Base-by-base conservation (phyloP, 2,888 invertebrate species). In the Pherbina coryleti region DNA sequence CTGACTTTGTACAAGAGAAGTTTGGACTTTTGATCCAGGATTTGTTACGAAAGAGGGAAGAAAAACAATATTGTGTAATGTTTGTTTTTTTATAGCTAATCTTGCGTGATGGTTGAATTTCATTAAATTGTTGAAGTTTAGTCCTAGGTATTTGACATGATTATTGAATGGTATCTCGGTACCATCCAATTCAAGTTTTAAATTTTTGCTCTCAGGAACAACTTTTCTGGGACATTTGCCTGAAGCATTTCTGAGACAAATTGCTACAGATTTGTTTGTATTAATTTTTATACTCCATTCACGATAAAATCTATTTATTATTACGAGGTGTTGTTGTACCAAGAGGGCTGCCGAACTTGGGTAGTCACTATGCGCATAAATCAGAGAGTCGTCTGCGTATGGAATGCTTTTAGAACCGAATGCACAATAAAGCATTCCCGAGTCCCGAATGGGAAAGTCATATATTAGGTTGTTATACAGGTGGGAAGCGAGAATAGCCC, bases 391-490 rank as follows among this genome's bases (percentile, higher is more conserved):
- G 25, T 80, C 79, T 0, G 78, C 80, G n/a, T 80, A 82, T 0
- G 79, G 49, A 0, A 80, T 67, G 34, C 78, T 49, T 19, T 60
- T 79, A 1, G 71, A 60, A 2, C 70, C 60, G 14, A 19, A 72
- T 17, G n/a, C 22, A 1, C 5, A n/a, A 66, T 81, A 76, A n/a
- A n/a, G n/a, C n/a, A n/a, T n/a, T n/a, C n/a, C n/a, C n/a, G n/a
- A n/a, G n/a, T n/a, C n/a, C n/a, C n/a, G n/a, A n/a, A n/a, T n/a
- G 0, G 80, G 77, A 64, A 82, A 82, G 37, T 81, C 81, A 17
- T 78, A 34, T 8, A 78, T 60, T 19, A 79, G 74, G 8, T 76
- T 77, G 7, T 64, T 81, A 53, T 79, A 79, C 0, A 81, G 67
- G 19, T 75, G 70, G 2, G 79, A 78, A 17, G 77, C 71, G 11